Percentiles rank a stretch among this genome's conserved stretches.
These are phyloP conservation scores for Gymnocephalus cernua DNA, from an alignment of 2,113 vertebrate genomes.

Conservation along the genomic window DNA sequence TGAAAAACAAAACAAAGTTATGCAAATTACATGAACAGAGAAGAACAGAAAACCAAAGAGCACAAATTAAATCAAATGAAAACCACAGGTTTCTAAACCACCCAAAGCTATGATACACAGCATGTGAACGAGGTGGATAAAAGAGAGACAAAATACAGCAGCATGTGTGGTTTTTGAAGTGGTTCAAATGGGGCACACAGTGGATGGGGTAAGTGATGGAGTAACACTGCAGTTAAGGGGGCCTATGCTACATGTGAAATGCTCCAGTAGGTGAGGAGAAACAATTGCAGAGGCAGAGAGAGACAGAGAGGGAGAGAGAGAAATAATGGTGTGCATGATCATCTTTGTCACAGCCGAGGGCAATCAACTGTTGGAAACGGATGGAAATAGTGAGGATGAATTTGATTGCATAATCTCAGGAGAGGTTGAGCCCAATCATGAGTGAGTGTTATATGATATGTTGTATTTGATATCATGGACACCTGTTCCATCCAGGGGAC, in stretches of 20 bases:
- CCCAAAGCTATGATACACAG: slow-evolving; percentile 62
- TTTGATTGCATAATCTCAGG: slow-evolving; percentile 40
- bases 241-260: slow-evolving; percentile 17
- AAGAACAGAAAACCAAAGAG: slow-evolving; percentile 61
- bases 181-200: slow-evolving; percentile 28
- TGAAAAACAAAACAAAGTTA: slow-evolving; percentile 70
- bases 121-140: slow-evolving; percentile 52
- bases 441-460: slow-evolving; percentile 28
- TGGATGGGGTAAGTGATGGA: slow-evolving; percentile 38
- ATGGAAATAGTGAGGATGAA: slow-evolving; percentile 53
- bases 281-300: slow-evolving; percentile 42
- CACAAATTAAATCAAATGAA: slow-evolving; percentile 53
- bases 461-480: slow-evolving; percentile 20
- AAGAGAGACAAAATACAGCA: slow-evolving; percentile 50
- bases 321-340: slow-evolving; percentile 72
- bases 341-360: slow-evolving; percentile 55
- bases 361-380: slow-evolving; percentile 27
- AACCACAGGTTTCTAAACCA: slow-evolving; percentile 46
- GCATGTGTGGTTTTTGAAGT: slow-evolving; percentile 28
- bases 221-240: slow-evolving; percentile 17
- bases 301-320: slow-evolving; percentile 18
- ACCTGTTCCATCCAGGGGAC: slow-evolving; percentile 20
- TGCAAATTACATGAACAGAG: slow-evolving; percentile 55
- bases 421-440: slow-evolving; percentile 34
- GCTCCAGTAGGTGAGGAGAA: slow-evolving; percentile 34